Evolutionary conservation across 1,140 invertebrate genomes (phyloP), one percentile per base, ranked within the genome.

Genomic region (Lordiphosa mommai): DNA sequence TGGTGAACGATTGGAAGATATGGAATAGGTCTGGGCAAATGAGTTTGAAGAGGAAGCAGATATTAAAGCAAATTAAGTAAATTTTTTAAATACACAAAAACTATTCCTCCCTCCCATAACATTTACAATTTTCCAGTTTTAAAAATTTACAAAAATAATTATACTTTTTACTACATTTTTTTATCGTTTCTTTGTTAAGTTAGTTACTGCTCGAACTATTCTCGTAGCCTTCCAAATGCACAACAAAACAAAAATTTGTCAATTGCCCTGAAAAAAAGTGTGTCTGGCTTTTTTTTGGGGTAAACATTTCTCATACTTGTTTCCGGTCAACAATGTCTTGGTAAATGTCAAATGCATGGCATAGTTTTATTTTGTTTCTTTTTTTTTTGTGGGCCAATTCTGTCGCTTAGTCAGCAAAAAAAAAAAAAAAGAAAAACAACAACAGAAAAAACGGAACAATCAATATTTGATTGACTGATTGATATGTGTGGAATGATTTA

Each of bases 381-480:
- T 53, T 38, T 49, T 34, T 37, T 20, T 14, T 23, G 12, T 10
- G 16, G 17, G 16, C 27, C 51, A 43, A 51, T 20, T 61, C 40
- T 41, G 40, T 12, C n/a, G 60, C 52, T 61, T 60, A 72, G 50
- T 80, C 76, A 68, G 64, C 67, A 80, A 48, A 56, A 60, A 68
- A 63, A 76, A 71, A 80, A 51, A 56, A 56, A 59, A 63, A 76
- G 64, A 63, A 76, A 71, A 80, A 51, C 51, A 56, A 59, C 59
- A 76, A 27, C 23, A 80, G 56, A 56, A 60, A 68, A 63, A 76
- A 72, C 68, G 43, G 66, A 38, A 80, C 61, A 80, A 82, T 80
- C 76, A 76, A 82, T 82, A 60, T 76, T 76, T 80, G 76, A 80
- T 80, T 80, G 76, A 80, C 76, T 80, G 76, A 80, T 80, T 80